Base-by-base conservation (phyloP, 2,888 invertebrate species). In the Trissonchulus latispiculum region DNA sequence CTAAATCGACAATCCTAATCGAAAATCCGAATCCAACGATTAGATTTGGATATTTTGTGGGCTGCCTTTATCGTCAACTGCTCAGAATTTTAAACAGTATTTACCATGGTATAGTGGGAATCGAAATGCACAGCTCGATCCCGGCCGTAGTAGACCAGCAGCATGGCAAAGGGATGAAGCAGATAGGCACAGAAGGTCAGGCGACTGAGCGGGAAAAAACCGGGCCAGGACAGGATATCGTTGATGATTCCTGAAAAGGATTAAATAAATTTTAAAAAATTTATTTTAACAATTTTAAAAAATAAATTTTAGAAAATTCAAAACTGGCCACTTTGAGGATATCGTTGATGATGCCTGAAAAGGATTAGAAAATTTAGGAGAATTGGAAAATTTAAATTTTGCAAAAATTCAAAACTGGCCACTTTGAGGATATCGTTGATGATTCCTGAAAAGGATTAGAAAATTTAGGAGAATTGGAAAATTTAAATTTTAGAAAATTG, bases 181-280 rank as follows among this genome's bases (percentile, higher is more conserved):
- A 84, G 78, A 75, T 83, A 84, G 15, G 81, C 80, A 23, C 82
- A 79, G 75, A 81, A 84, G 29, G 83, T 80, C 59, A 83, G 77
- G 2, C 83, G 77, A 28, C 83, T 82, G 70, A 84, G 76, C 0
- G 83, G 82, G 1, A 83, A 78, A 67, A 83, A 78, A 0, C 79
- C 81, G 29, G 77, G 76, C 83, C 82, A 82, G 1, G 83, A 82
- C 73, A 84, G 77, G 35, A 84, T 73, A 1, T 69, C 76, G 76
- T 83, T 82, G 15, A 83, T 77, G n/a, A 80, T 72, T 29, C 83
- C 83, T 83, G 75, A 23, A 77, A 23, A 35, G n/a, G n/a, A n/a
- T n/a, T n/a, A n/a, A n/a, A n/a, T n/a, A n/a, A n/a, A n/a, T 3
- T 18, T 61, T 37, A 70, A 36, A 36, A 48, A n/a, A n/a, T n/a